Base-by-base conservation (phyloP, 2,888 invertebrate species). In the Thymelicus sylvestris region DNA sequence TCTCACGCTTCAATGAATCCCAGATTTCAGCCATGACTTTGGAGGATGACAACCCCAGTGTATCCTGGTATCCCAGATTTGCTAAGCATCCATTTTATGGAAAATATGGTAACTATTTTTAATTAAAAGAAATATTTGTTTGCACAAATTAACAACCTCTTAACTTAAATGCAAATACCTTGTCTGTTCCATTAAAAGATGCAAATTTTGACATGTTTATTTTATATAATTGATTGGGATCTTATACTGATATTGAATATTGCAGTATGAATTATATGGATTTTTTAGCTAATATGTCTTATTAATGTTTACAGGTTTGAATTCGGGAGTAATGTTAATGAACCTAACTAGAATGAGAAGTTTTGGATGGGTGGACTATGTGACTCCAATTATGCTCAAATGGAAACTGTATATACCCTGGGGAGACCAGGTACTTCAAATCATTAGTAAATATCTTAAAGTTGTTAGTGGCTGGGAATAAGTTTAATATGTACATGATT, bases 241-340 rank as follows among this genome's bases (percentile, higher is more conserved):
- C n/a, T n/a, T n/a, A n/a, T n/a, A n/a, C n/a, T n/a, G n/a, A n/a
- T n/a, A n/a, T n/a, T n/a, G n/a, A n/a, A n/a, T 19, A 19, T 19
- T 31, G 31, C 31, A 31, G 31, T 31, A 31, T 31, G 31, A 31
- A 31, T 31, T 2, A 3, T 31, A 31, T 31, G 0, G 31, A 31
- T 31, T 31, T 31, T 31, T 31, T 31, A 31, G 31, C 31, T 55
- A 55, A 31, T 10, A 12, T 24, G 7, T 24, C 13, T 24, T 19
- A 39, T 52, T 50, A 0, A 15, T 68, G 70, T 55, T 84, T 82
- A 7, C 82, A 97, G 99, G 99, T 72, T 95, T 99, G 0, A 99
- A 99, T 91, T 98, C 99, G 0, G 99, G 99, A 50, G 98, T 99
- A 0, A 99, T 99, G 98, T 89, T 99, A 66, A 99, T 99, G 99